A percentile compares a stretch with the other conserved stretches of the same genome.
Evolutionary conservation across 2,797 vertebrate species (phyloP).

Genomic region (Kryptopterus vitreolus): DNA sequence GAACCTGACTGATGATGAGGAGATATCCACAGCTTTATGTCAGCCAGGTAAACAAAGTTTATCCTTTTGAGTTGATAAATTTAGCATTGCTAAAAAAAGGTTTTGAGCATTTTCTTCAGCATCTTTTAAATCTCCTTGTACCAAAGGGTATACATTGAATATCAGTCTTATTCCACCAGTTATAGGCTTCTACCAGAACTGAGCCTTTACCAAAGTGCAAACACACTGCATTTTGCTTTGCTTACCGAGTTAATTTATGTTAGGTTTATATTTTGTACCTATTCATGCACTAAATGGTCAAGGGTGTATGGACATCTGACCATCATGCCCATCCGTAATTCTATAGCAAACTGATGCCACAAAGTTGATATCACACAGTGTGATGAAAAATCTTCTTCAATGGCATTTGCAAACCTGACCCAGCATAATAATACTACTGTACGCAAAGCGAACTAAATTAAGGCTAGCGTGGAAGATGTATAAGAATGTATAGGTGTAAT

Average conservation of each 20-base stretch:
- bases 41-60: constrained; percentile 56
- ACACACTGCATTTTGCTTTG: not conserved
- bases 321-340: too few species aligned
- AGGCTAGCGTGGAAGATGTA: not conserved
- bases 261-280: not conserved
- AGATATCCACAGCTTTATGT: not conserved
- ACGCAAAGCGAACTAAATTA: not conserved
- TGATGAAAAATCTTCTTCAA: too few species aligned
- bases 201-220: not conserved
- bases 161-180: not conserved
- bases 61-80: not conserved
- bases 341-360: not conserved
- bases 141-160: not conserved
- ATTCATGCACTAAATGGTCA: not conserved
- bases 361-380: not conserved
- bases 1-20: not conserved
- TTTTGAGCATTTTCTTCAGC: not conserved
- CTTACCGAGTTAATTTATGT: not conserved
- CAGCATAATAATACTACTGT: not conserved
- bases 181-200: not conserved
- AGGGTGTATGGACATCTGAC: too few species aligned
- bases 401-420: too few species aligned
- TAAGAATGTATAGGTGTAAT: not conserved
- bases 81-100: not conserved
- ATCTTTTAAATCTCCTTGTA: not conserved